Conservation (phyloP, 1,140 invertebrate species). For the Trichonephila clavata region DNA sequence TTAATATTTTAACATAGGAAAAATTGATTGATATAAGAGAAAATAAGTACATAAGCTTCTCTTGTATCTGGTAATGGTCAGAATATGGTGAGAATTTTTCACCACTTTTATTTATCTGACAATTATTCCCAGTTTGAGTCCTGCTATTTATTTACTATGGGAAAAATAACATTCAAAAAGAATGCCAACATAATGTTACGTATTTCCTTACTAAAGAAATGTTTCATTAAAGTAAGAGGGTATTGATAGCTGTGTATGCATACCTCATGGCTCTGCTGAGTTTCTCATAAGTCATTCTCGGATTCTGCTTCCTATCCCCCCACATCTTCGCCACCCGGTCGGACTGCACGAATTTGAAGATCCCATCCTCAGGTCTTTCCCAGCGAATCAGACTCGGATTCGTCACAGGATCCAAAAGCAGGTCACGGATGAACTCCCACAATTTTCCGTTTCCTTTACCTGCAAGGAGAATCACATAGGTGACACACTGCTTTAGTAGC, state of each 20-base stretch:
- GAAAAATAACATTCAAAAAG: too few species aligned
- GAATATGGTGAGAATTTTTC: too few species aligned
- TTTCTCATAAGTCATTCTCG: constrained; percentile 96
- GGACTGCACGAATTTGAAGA: constrained; percentile 94
- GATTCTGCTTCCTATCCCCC: constrained; percentile 92
- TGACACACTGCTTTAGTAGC: constrained; percentile 44
- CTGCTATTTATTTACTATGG: too few species aligned
- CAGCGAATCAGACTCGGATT: constrained; percentile 92
- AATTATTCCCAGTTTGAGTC: too few species aligned
- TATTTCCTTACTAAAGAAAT: too few species aligned
- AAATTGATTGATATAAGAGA: too few species aligned
- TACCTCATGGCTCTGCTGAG: constrained; percentile 95
- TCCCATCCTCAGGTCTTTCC: constrained; percentile 91
- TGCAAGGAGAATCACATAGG: constrained; percentile 78
- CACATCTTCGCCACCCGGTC: constrained; percentile 93
- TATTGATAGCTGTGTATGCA: constrained; percentile 58
- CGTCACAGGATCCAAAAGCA: constrained; percentile 87
- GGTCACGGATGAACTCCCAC: constrained; percentile 91
- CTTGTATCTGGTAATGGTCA: too few species aligned
- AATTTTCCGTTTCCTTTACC: constrained; percentile 86
- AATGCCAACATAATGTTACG: too few species aligned
- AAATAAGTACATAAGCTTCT: too few species aligned
- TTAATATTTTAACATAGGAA: too few species aligned
- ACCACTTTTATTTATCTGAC: too few species aligned
- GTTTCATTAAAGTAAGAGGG: too few species aligned